Percentiles rank a stretch among this genome's conserved stretches.
Evolutionary conservation across 2,888 invertebrate genomes (phyloP).

Genomic region (Oscheius sp.): DNA sequence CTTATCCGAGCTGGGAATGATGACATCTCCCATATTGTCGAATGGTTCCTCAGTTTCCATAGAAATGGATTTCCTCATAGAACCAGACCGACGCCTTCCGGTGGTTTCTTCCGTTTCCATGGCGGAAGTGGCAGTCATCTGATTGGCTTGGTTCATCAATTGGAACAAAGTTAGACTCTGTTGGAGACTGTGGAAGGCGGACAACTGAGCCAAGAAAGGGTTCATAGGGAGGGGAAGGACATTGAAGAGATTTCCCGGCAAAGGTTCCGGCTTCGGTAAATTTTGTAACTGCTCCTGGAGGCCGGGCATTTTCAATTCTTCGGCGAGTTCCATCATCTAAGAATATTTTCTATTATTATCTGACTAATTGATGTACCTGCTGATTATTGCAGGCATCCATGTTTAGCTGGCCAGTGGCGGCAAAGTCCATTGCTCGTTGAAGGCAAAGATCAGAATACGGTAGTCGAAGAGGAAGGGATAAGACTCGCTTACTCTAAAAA

Average conservation of each 20-base stretch:
- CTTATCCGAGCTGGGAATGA: slow-evolving; percentile 71
- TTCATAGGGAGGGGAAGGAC: slow-evolving; percentile 17
- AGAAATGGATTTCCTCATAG: slow-evolving; percentile 21
- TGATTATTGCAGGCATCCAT: slow-evolving; percentile 21
- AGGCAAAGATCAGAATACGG: slow-evolving; percentile 30
- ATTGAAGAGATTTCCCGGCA: slow-evolving; percentile 16
- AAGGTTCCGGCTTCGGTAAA: slow-evolving; percentile 34
- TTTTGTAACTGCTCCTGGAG: slow-evolving; percentile 23
- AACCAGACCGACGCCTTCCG: not conserved
- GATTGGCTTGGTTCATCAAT: slow-evolving; percentile 9
- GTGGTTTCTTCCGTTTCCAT: slow-evolving; percentile 13
- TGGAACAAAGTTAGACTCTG: slow-evolving; percentile 7
- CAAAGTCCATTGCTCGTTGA: slow-evolving; percentile 29
- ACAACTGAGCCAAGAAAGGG: slow-evolving; percentile 26
- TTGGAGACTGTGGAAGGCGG: slow-evolving; percentile 25
- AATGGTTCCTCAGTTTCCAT: slow-evolving; percentile 38
- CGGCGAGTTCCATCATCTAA: slow-evolving; percentile 30
- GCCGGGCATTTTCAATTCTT: slow-evolving; percentile 34
- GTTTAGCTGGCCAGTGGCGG: slow-evolving; percentile 21
- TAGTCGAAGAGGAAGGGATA: slow-evolving; percentile 16
- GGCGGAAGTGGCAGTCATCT: not conserved
- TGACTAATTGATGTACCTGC: not conserved
- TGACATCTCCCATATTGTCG: slow-evolving; percentile 62
- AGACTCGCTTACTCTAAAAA: slow-evolving; percentile 28
- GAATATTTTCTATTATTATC: not conserved